Evolutionary conservation across 2,797 vertebrate genomes (phyloP).

Genomic region (Tragopan temminckii): DNA sequence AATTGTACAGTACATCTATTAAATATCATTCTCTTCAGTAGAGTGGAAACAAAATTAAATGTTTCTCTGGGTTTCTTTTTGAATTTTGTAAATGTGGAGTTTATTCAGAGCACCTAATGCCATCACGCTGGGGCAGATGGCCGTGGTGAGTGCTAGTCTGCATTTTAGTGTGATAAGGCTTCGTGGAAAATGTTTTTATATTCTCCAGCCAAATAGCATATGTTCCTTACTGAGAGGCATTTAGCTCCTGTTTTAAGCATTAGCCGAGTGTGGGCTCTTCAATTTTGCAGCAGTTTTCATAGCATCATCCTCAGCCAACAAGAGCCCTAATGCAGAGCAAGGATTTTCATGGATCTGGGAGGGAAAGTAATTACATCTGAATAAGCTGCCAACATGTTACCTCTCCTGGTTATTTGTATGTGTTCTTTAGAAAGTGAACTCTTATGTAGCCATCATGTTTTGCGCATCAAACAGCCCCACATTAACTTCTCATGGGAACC

Average conservation of each 20-base stretch:
- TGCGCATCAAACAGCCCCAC: neutral
- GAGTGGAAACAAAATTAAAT: neutral
- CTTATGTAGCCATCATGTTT: fast-evolving
- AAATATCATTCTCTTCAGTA: neutral
- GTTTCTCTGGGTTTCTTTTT: neutral
- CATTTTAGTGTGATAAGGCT: neutral
- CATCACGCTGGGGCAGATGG: neutral
- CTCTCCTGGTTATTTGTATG: neutral
- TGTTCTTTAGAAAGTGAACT: neutral
- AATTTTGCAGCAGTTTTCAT: neutral
- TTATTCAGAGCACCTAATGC: neutral
- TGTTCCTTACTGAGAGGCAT: neutral
- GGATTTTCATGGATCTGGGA: neutral
- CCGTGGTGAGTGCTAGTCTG: neutral
- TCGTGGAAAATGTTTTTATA: neutral
- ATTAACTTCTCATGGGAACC: neutral
- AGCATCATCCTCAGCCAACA: neutral
- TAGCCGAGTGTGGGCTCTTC: neutral
- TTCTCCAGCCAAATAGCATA: neutral
- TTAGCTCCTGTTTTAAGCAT: neutral
- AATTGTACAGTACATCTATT: neutral
- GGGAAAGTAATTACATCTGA: neutral
- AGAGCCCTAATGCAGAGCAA: neutral
- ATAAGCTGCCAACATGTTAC: neutral
- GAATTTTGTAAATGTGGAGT: neutral